Base-by-base conservation (phyloP, 2,113 vertebrate genomes). In the Hiodon alosoides region DNA sequence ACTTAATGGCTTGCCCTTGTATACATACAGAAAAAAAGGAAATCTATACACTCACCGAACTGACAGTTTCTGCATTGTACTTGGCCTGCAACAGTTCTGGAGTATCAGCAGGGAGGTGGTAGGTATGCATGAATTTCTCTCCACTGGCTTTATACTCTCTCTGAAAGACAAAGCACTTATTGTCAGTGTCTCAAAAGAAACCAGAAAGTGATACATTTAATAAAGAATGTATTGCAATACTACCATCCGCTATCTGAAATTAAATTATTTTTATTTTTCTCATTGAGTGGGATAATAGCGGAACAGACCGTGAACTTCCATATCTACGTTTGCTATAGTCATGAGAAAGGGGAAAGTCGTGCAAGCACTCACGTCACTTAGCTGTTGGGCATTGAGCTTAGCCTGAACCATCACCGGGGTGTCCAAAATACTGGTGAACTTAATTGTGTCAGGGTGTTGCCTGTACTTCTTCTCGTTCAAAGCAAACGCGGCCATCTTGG, bases 11-110 rank as follows among this genome's bases (percentile, higher is more conserved):
- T 31, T 31, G 31, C 31, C 31, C 31, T 31, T 31, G 31, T 31
- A 31, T 31, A 31, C 31, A 31, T 31, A 31, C 2, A 31, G 31
- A 31, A 31, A 31, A 31, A 31, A 31, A 31, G 31, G 0, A 31
- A n/a, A 31, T 46, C 54, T 47, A 2, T 50, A 14, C 65, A 90
- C 92, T 89, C 77, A 98, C 96, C 78, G 95, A 87, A 84, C 96
- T 98, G 84, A 97, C 79, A 73, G 94, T 98, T 69, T 89, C 89
- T 82, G 96, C 93, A 5, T 98, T 98, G 84, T 90, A 95, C 83
- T 87, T 94, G 68, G 95, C 95, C 84, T 95, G 95, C 78, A 96
- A 82, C 72, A 98, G 91, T 79, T 93, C 90, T 61, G 96, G 96
- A 8, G 87, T 80, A 76, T 98, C 96, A 9, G 90, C 31, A 52